Conservation (phyloP, 2,888 invertebrate species). For the Pristionchus fissidentatus region DNA sequence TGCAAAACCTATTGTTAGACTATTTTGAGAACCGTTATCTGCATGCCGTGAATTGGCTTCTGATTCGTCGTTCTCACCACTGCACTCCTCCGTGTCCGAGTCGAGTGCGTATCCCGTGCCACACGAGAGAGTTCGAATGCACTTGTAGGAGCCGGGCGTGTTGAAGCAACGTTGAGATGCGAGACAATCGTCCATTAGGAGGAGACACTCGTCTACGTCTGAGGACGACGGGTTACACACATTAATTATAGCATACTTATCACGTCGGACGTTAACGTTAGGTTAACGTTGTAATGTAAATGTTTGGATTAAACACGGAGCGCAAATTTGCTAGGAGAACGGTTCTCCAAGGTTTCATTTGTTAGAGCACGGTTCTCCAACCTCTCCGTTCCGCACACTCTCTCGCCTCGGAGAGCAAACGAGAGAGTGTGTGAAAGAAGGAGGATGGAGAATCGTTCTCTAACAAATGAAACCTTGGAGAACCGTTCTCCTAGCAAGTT, state of each 20-base stretch:
- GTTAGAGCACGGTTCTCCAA: no score
- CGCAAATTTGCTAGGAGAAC: no score
- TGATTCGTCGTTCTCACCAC: constrained; percentile 80
- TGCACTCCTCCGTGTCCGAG: constrained; percentile 87
- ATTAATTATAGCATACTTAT: no score
- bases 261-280: neutral
- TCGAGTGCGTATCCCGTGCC: constrained; percentile 96
- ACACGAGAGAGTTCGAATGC: constrained; percentile 88
- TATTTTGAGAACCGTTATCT: neutral
- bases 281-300: neutral
- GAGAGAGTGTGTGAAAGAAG: no score
- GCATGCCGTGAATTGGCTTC: neutral
- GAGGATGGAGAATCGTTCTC: no score
- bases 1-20: neutral
- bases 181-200: constrained; percentile 71
- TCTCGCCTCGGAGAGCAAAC: no score
- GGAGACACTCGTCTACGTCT: constrained; percentile 75
- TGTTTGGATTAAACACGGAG: neutral
- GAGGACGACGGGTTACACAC: neutral
- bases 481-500: no score
- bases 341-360: no score
- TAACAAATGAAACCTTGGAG: no score
- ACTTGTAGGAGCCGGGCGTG: constrained; percentile 82
- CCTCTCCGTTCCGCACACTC: no score
- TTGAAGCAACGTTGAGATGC: constrained; percentile 75